Evolutionary conservation across 2,888 invertebrate genomes (phyloP), one percentile per base, ranked within the genome.

Genomic region (Tryphoninae sp.): DNA sequence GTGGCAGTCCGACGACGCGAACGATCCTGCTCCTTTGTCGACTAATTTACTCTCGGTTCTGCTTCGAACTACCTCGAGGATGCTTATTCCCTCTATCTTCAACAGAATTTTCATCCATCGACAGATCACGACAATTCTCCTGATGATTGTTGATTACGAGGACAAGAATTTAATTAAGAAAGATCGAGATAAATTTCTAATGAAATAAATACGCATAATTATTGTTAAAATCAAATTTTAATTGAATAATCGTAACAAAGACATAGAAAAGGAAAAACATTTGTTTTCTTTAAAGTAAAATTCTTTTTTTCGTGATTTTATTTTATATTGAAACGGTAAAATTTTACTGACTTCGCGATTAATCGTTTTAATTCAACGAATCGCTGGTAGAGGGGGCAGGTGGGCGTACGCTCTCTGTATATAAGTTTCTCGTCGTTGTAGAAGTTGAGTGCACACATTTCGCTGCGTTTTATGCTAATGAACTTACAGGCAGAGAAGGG

Each of bases 401-500:
- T 0, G 13, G 13, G 3, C 9, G 13, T 13, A 45, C 13, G 45
- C 45, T 45, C 13, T 13, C 13, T 55, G 13, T 6, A 51, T 13
- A 51, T 23, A 51, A 13, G 13, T 23, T 11, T 49, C 19, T 19
- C 19, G 51, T 67, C 40, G 53, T 49, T 45, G 40, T 53, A n/a
- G 42, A 67, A 26, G 62, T 55, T 40, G 61, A 58, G 71, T 23
- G 73, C 62, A 42, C 42, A 81, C 42, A 59, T 76, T 69, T 77
- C 62, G 58, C 68, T 64, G 58, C 67, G 72, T 81, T 83, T 81
- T 72, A 83, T 80, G 83, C 74, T 74, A 80, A 78, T 83, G 69
- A 80, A 83, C 51, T 80, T 65, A 75, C 69, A 62, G 53, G 16
- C 13, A 58, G 55, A 58, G 58, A 53, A 69, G 45, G 73, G 51